These are phyloP conservation scores for Mustela nigripes DNA, from an alignment of 2,113 vertebrate genomes.

Conservation along the genomic window DNA sequence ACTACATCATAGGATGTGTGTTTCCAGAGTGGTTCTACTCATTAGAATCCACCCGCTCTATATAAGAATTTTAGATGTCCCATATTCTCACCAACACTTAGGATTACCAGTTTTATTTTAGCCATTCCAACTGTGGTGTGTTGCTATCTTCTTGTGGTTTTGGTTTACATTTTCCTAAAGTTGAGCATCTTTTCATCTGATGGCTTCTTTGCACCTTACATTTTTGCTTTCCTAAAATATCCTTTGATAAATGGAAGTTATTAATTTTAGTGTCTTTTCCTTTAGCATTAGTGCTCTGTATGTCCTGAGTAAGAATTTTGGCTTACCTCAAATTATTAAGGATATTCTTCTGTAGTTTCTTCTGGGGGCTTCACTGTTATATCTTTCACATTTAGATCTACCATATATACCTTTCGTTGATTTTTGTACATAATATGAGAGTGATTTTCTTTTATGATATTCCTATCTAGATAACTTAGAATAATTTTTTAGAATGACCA, in stretches of 20 bases:
- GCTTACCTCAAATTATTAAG: neutral
- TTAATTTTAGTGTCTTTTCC: neutral
- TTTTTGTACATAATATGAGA: neutral
- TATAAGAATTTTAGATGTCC: neutral
- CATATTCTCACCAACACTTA: neutral
- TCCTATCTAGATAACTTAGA: neutral
- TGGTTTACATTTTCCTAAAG: neutral
- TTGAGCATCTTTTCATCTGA: neutral
- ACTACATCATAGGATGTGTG: neutral
- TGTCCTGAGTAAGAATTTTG: slow-evolving; percentile 12
- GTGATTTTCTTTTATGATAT: neutral
- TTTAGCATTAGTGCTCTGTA: neutral
- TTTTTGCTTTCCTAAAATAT: neutral
- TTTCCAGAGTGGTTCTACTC: neutral
- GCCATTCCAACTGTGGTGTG: neutral
- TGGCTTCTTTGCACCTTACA: neutral
- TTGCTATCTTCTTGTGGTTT: neutral
- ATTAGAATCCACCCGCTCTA: neutral
- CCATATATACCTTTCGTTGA: neutral
- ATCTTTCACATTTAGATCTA: slow-evolving; percentile 17
- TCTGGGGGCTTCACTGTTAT: neutral
- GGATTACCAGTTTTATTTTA: neutral
- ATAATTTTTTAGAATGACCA: neutral
- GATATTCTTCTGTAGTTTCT: neutral
- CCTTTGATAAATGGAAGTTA: neutral